Base-by-base conservation (phyloP, 1,140 invertebrate species). In the Portunus trituberculatus region DNA sequence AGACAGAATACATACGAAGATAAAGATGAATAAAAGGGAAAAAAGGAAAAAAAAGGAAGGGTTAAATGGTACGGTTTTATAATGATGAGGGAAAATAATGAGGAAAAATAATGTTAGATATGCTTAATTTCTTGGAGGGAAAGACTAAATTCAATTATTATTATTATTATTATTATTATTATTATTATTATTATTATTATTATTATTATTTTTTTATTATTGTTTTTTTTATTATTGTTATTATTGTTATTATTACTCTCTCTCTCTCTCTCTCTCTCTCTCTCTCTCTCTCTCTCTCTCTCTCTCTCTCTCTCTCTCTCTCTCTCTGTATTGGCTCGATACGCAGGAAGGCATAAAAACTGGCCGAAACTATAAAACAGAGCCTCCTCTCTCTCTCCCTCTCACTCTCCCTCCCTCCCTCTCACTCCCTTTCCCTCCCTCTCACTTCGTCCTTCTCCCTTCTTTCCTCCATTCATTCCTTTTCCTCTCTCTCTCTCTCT, bases 231-330 rank as follows among this genome's bases (percentile, higher is more conserved):
- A 92, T 92, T 67, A 92, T 92, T 67, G 67, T 92, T 31, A 92
- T 67, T 67, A 92, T 92, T 67, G 67, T 92, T 67, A 92, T 92
- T 29, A 92, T 92, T 31, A 92, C 8, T 29, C 59, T 92, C 82
- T 93, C 92, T 86, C 82, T 86, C 92, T 93, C 92, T 84, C 45
- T 86, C 67, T 93, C 67, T 84, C 92, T 86, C 82, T 93, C 92
- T 86, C 67, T 93, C 82, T 93, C 92, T 93, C 82, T 86, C 82
- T 83, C 92, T 93, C 32, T 46, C 83, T 93, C 92, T 93, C 52
- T 91, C 90, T 91, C 90, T 59, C 90, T 59, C 90, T 91, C 90
- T 91, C 90, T 59, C 48, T 91, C 90, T 59, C 90, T 91, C 90
- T 59, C 90, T 89, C 39, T 32, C 46, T 32, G 28, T n/a, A 29